Conservation (phyloP, 2,797 vertebrate genomes). For the Syndactyla subalaris region DNA sequence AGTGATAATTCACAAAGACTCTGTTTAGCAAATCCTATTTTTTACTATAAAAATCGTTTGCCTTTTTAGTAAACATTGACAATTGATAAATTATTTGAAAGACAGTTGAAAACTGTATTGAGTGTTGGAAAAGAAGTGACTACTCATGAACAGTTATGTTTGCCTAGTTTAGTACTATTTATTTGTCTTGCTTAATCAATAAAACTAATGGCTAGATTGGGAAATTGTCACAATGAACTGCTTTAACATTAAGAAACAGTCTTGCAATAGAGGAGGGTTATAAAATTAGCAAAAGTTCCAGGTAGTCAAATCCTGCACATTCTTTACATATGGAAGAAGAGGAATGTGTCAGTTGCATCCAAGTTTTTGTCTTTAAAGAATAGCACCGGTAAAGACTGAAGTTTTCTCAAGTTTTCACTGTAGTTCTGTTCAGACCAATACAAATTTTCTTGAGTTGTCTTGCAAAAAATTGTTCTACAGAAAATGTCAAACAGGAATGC, state of each 20-base stretch:
- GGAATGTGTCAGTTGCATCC: neutral
- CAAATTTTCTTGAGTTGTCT: neutral
- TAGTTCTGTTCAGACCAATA: neutral
- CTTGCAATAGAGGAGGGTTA: neutral
- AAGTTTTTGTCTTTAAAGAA: neutral
- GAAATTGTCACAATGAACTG: neutral
- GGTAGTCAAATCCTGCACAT: neutral
- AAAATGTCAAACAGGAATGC: neutral
- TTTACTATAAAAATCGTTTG: neutral
- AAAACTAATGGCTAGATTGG: neutral
- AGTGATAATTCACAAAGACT: conserved; percentile 51
- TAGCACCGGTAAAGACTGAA: neutral
- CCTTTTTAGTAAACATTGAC: conserved; percentile 27
- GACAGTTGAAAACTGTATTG: neutral
- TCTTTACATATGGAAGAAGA: neutral
- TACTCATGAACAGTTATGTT: neutral
- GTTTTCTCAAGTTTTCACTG: neutral
- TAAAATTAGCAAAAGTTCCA: neutral
- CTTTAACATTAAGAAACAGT: neutral
- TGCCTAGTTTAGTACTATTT: neutral
- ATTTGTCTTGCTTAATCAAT: neutral
- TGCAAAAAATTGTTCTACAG: neutral
- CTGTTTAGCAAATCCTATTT: neutral
- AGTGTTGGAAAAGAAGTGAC: neutral
- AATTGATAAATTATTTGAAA: neutral